phyloP scores from a whole-genome alignment of 1,140 invertebrate genomes.

The Drosophila orosa region DNA sequence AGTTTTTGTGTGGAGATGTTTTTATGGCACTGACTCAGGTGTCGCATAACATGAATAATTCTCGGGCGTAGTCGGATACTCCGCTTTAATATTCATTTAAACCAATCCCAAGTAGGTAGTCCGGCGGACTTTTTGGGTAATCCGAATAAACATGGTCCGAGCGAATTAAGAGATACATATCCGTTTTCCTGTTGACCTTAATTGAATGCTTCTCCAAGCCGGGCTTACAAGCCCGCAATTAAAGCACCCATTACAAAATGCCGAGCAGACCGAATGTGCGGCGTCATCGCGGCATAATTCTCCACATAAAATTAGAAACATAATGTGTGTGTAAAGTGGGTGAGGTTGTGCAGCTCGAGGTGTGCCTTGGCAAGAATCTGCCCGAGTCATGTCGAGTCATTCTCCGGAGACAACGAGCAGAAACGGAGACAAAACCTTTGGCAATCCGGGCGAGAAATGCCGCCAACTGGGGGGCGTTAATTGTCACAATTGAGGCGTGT shows the following conservation, averaged over 20 bases:
- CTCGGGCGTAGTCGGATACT: slow-evolving; percentile 53
- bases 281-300: slow-evolving; percentile 71
- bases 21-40: slow-evolving; percentile 65
- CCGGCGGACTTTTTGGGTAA: slow-evolving; percentile 5
- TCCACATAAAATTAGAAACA: slow-evolving; percentile 6
- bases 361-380: slow-evolving; percentile 58
- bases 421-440: slow-evolving; percentile 26
- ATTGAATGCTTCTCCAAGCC: slow-evolving; percentile 21
- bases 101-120: slow-evolving; percentile 51
- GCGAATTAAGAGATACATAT: slow-evolving; percentile 40
- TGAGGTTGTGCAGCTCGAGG: slow-evolving; percentile 41
- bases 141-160: slow-evolving; percentile 25
- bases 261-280: slow-evolving; percentile 46
- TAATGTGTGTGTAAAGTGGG: slow-evolving; percentile 46
- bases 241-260: slow-evolving; percentile 46
- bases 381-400: slow-evolving; percentile 71
- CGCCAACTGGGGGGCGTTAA: slow-evolving; percentile 56
- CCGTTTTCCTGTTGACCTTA: slow-evolving; percentile 49
- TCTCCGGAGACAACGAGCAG: slow-evolving; percentile 23
- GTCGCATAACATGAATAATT: slow-evolving; percentile 69
- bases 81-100: slow-evolving; percentile 39
- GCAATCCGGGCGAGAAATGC: slow-evolving; percentile 36
- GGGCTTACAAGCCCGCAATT: slow-evolving; percentile 40
- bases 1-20: slow-evolving; percentile 45
- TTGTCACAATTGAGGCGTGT: slow-evolving; percentile 81